Base-by-base conservation (phyloP, 2,888 invertebrate species). In the Erebia epiphron region DNA sequence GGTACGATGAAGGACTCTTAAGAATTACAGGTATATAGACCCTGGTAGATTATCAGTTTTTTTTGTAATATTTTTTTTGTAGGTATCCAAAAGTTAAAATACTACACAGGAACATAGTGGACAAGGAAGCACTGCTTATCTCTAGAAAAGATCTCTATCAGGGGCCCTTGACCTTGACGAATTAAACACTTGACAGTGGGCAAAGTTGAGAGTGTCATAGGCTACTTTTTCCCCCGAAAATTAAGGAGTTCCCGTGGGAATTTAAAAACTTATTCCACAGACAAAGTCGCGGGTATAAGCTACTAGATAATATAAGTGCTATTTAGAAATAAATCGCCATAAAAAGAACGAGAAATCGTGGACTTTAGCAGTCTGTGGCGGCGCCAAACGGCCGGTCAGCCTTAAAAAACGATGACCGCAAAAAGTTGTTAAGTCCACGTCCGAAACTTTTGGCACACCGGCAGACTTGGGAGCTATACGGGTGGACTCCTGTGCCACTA, bases 391-490 rank as follows among this genome's bases (percentile, higher is more conserved):
- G 62, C 62, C 62, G 21, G 8, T 21, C 18, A 21, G 62, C 62
- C 62, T 62, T 14, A 49, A 62, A 49, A 62, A 62, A 62, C 62
- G 46, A 62, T 14, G 49, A 62, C 62, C 62, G 62, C 62, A 62
- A 62, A 62, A 62, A 62, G 62, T 62, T 62, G 62, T 62, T 62
- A 62, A 62, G 62, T 62, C 49, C 49, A 62, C 62, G 49, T 62
- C 62, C 14, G 14, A 49, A 62, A 62, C 62, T 62, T 62, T 62
- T 62, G 62, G 62, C 62, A 62, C 14, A 7, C 46, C 13, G 60
- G 62, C 62, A 13, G 49, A 62, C 62, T 62, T 62, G 43, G 43
- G 43, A 21, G 62, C 46, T 21, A 62, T 61, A 61, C 43, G 61
- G 52, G 52, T 52, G 16, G 57, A 14, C 57, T n/a, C 11, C 11